These are phyloP conservation scores for Onychostruthus taczanowskii DNA, from an alignment of 2,113 vertebrate genomes.

Conservation along the genomic window DNA sequence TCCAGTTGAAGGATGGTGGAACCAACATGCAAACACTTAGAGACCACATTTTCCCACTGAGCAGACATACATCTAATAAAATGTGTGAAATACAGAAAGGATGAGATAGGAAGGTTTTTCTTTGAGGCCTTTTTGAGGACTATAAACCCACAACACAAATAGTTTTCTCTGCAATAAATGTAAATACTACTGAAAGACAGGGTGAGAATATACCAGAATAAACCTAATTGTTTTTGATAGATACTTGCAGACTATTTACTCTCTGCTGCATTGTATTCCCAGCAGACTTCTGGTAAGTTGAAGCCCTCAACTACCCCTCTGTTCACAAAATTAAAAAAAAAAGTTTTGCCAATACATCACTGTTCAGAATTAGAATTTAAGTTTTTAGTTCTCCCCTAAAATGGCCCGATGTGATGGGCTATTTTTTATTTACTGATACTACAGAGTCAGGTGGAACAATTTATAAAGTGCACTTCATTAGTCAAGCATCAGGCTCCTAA, in stretches of 20 bases:
- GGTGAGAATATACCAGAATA: neutral
- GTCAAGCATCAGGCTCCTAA: neutral
- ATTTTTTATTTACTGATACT: neutral
- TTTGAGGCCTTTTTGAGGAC: neutral
- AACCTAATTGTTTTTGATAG: neutral
- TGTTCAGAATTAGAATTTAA: neutral
- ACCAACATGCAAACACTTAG: neutral
- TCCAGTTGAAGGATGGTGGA: neutral
- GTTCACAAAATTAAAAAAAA: neutral
- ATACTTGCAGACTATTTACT: neutral
- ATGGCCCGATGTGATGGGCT: neutral
- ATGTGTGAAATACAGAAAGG: neutral
- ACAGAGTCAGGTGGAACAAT: neutral
- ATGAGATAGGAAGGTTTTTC: neutral
- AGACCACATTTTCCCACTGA: neutral
- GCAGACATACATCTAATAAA: neutral
- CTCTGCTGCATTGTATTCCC: neutral
- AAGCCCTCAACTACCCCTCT: neutral
- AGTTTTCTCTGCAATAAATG: neutral
- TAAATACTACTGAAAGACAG: neutral
- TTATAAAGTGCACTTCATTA: neutral
- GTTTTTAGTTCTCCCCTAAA: neutral
- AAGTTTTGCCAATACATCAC: neutral
- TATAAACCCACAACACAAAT: neutral
- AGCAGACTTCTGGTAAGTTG: neutral